These are phyloP conservation scores for Petrocephalus zakoni DNA, from an alignment of 2,113 vertebrate species.

Conservation along the genomic window DNA sequence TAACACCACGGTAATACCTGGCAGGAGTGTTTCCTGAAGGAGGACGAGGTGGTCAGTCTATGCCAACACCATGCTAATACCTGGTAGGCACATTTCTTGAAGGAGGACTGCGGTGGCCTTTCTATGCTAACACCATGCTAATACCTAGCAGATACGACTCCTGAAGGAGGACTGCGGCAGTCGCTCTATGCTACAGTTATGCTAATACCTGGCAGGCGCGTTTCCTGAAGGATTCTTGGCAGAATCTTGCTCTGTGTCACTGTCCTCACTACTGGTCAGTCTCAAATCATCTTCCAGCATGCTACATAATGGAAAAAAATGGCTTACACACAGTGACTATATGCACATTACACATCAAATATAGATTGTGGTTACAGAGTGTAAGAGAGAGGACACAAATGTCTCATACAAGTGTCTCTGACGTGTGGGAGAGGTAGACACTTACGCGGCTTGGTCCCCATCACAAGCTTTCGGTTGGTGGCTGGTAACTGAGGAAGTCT, in stretches of 20 bases:
- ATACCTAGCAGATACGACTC: not conserved
- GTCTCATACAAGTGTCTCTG: not conserved
- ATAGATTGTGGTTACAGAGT: not conserved
- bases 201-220: constrained; percentile 76
- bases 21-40: not conserved
- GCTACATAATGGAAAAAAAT: constrained; percentile 52
- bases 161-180: not conserved
- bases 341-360: not conserved
- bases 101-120: not conserved
- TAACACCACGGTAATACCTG: not conserved
- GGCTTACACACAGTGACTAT: not conserved
- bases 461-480: constrained; percentile 81
- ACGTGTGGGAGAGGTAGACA: not conserved
- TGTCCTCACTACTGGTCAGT: constrained; percentile 96
- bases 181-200: not conserved
- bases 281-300: constrained; percentile 93
- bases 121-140: not conserved
- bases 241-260: constrained; percentile 89
- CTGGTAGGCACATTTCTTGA: not conserved
- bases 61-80: not conserved
- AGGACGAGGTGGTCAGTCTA: not conserved
- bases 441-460: constrained; percentile 59
- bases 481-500: constrained; percentile 70
- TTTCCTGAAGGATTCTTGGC: constrained; percentile 84
- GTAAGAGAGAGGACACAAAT: not conserved